These are phyloP conservation scores for Teinopalpus imperialis DNA, from an alignment of 2,888 invertebrate genomes.

Conservation along the genomic window DNA sequence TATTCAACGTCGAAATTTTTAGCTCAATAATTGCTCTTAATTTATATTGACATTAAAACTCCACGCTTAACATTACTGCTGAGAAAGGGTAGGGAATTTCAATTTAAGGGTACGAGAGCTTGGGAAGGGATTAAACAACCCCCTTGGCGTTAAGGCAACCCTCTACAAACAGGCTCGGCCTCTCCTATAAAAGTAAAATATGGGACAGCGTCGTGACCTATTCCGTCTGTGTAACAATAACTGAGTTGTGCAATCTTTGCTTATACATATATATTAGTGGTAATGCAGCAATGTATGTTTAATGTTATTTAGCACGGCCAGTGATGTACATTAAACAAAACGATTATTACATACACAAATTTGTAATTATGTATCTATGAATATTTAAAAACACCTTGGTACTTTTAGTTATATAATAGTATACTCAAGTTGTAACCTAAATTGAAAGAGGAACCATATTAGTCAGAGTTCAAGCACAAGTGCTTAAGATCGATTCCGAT, in stretches of 20 bases:
- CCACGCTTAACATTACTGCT: slow-evolving; percentile 26
- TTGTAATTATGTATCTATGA: no score
- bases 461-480: no score
- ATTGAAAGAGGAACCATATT: no score
- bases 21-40: slow-evolving; percentile 5
- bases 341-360: neutral
- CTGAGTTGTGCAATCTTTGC: slow-evolving; percentile 23
- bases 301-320: neutral
- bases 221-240: slow-evolving; percentile 25
- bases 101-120: slow-evolving; percentile 36
- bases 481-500: no score
- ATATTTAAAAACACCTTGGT: no score
- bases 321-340: neutral
- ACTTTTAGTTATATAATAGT: no score
- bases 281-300: slow-evolving; percentile 5
- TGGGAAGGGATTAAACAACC: slow-evolving; percentile 36
- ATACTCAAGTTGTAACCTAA: no score
- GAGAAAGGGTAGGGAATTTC: slow-evolving; percentile 37
- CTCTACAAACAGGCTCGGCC: slow-evolving; percentile 37
- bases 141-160: slow-evolving; percentile 37
- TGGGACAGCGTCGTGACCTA: slow-evolving; percentile 29
- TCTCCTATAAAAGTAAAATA: slow-evolving; percentile 35
- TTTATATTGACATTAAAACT: slow-evolving; percentile 17
- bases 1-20: no score
- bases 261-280: slow-evolving; percentile 22